Evolutionary conservation across 2,113 vertebrate genomes (phyloP), one percentile per base, ranked within the genome.

Genomic region (Romanogobio albipinnatus): DNA sequence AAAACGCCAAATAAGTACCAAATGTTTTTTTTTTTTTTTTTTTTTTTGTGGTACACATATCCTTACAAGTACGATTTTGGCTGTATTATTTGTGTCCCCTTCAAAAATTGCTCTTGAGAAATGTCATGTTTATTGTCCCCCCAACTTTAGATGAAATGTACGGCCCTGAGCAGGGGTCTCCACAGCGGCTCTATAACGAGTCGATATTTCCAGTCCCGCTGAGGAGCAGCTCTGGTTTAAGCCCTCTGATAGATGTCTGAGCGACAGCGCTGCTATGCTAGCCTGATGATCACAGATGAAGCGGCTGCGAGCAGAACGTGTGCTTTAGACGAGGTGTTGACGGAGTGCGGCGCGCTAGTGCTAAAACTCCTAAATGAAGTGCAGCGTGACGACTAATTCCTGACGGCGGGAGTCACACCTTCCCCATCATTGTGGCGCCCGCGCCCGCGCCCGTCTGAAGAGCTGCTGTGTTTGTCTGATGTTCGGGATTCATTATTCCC

Each of bases 211-310:
- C 90, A 88, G 89, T 93, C 94, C 95, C 94, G 94, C 94, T 94
- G 93, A 95, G 93, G 89, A 91, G 93, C 94, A 95, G 93, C 93
- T 94, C 95, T 96, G 96, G 95, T 94, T 96, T 95, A 96, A 95
- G 93, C 91, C 53, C 11, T 78, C 76, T 59, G 53, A 59, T 39
- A 59, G 76, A 59, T 59, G 76, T 19, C 29, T 11, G 56, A 76
- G 36, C 19, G 36, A 22, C 66, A 70, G 33, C 22, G 14, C 68
- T 71, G 36, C 36, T 10, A 10, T 39, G 22, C 19, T 19, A 39
- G 22, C 8, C 73, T 71, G 29, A 39, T 39, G 39, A 39, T 1
- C 39, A 39, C 66, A 75, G 76, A 81, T 81, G 75, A 88, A 84
- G 66, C 61, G 71, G 22, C 70, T 79, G 91, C 74, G 76, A 87